Evolutionary conservation across 2,113 vertebrate species (phyloP), one percentile per base, ranked within the genome.

Genomic region (Asarcornis scutulata): DNA sequence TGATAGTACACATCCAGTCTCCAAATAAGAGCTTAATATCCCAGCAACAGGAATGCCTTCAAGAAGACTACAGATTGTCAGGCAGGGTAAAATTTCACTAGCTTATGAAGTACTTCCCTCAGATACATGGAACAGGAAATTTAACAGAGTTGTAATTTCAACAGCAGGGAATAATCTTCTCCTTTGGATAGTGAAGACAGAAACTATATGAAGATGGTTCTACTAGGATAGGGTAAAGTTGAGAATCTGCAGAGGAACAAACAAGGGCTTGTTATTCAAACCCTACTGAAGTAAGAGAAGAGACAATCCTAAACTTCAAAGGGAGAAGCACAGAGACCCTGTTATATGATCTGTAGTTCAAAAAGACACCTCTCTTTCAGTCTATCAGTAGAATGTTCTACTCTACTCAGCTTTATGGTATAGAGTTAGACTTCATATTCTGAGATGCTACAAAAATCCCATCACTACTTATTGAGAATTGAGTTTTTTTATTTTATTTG

Each of bases 271-370:
- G 17, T 9, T 22, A 86, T 44, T 48, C 63, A 66, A 83, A 52
- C 2, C 17, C 21, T 7, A 3, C 4, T 56, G 72, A 69, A 80
- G 3, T 6, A 2, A 80, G 23, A 46, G 27, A 29, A 9, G 6
- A 71, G 32, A 64, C 6, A 64, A 23, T 15, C 34, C 14, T 21
- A 76, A 25, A 40, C 8, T 38, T 64, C 16, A 8, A 10, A 55
- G 7, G 2, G 4, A 7, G 2, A 3, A 67, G 11, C 16, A 53
- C 13, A 76, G 36, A 58, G 21, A 7, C 1, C 5, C 12, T 64
- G 9, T 62, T 42, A 27, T 13, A 34, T 23, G 22, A 62, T 5
- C 8, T 5, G 38, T 63, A 58, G 15, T 25, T 44, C 8, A 53
- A 52, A 25, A 52, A 44, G 75, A n/a, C 7, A 23, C 13, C 9